Percentiles rank a stretch among this genome's conserved stretches.
These are phyloP conservation scores for Drosophila borealis DNA, from an alignment of 2,888 invertebrate genomes.

Conservation along the genomic window DNA sequence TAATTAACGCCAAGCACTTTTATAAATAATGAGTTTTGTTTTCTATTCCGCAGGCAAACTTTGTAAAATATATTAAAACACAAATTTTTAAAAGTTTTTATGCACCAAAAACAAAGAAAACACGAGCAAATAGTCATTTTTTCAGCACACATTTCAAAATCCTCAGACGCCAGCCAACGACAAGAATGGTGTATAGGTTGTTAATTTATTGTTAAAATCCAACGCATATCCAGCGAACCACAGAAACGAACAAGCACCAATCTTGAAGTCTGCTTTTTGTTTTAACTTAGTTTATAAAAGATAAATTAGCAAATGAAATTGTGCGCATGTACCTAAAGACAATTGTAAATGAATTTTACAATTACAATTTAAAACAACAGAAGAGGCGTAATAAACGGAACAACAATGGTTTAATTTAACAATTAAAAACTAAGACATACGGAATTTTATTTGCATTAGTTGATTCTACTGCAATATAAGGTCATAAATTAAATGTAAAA, in stretches of 20 bases:
- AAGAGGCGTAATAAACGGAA: conserved; percentile 35
- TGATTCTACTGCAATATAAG: conserved; percentile 48
- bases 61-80: conserved; percentile 66
- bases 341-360: conserved; percentile 55
- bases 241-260: conserved; percentile 44
- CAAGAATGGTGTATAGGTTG: conserved; percentile 61
- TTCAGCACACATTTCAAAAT: conserved; percentile 57
- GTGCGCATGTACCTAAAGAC: conserved; percentile 70
- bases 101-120: conserved; percentile 37
- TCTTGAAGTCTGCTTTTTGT: conserved; percentile 65
- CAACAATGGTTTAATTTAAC: conserved; percentile 43
- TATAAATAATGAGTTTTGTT: conserved; percentile 44
- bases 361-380: conserved; percentile 26
- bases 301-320: conserved; percentile 47
- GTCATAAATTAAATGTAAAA: conserved; percentile 38
- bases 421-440: conserved; percentile 24
- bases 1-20: conserved; percentile 9
- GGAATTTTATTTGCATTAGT: conserved; percentile 40
- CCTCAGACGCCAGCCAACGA: conserved; percentile 30
- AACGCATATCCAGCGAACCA: conserved; percentile 69
- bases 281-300: conserved; percentile 50
- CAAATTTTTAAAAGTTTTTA: conserved; percentile 50
- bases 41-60: conserved; percentile 80
- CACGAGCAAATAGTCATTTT: conserved; percentile 52
- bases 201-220: conserved; percentile 50